These are phyloP conservation scores for Germaria angustata DNA, from an alignment of 2,888 invertebrate genomes.

Conservation along the genomic window DNA sequence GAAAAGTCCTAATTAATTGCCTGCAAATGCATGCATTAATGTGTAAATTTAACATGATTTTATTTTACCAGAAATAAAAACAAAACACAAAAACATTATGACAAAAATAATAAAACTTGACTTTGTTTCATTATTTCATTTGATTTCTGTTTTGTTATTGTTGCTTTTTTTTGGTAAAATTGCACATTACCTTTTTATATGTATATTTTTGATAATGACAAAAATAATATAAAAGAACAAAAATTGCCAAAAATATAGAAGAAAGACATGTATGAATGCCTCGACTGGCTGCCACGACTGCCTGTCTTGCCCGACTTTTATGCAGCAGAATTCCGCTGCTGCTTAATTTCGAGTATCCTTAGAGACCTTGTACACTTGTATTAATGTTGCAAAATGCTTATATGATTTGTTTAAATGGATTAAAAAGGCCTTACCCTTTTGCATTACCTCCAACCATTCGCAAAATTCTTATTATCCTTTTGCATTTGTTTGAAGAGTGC, in stretches of 20 bases:
- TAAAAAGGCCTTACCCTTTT: conserved; percentile 55
- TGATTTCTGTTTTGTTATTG: conserved; percentile 19
- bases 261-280: conserved; percentile 30
- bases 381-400: conserved; percentile 65
- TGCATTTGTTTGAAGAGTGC: conserved; percentile 47
- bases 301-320: not conserved
- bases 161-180: conserved; percentile 41
- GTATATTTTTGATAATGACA: conserved; percentile 58
- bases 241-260: conserved; percentile 53
- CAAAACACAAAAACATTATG: conserved; percentile 32
- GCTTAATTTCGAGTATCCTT: conserved; percentile 76
- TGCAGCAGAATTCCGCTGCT: conserved; percentile 8
- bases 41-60: conserved; percentile 51
- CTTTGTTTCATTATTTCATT: conserved; percentile 55
- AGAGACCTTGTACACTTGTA: conserved; percentile 70
- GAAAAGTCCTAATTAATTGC: conserved; percentile 65
- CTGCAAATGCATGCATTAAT: conserved; percentile 64
- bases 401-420: conserved; percentile 60
- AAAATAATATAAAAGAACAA: conserved; percentile 36
- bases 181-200: conserved; percentile 56
- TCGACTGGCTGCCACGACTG: not conserved
- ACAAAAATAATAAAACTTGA: conserved; percentile 54
- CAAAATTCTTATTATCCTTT: not conserved
- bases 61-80: conserved; percentile 21
- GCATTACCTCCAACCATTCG: not conserved